phyloP scores from a whole-genome alignment of 2,888 invertebrate species.

The Brenthis ino region DNA sequence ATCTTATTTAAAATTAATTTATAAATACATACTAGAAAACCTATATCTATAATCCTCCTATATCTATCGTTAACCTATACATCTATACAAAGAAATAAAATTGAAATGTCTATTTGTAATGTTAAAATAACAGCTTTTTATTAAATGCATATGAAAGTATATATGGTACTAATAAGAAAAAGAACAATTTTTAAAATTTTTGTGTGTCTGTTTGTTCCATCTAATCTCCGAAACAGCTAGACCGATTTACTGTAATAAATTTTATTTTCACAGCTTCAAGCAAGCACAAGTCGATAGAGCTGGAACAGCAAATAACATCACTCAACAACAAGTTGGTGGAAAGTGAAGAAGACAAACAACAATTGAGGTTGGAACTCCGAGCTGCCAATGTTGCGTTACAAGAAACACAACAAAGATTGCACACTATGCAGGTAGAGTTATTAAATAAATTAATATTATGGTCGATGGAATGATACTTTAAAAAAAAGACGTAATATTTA shows the following conservation, averaged over 20 bases:
- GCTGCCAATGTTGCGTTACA: conserved; percentile 69
- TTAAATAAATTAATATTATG: not conserved
- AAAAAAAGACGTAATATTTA: not conserved
- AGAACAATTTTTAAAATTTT: no score
- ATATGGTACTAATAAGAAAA: no score
- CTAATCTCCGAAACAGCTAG: no score
- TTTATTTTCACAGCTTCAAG: conserved; percentile 58
- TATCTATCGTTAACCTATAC: no score
- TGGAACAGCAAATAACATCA: conserved; percentile 65
- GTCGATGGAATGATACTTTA: not conserved
- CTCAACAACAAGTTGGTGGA: conserved; percentile 59
- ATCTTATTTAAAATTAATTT: no score
- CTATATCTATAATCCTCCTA: no score
- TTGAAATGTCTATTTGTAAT: no score
- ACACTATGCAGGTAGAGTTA: conserved; percentile 63
- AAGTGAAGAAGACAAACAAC: conserved; percentile 68
- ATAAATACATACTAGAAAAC: no score
- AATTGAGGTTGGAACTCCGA: conserved; percentile 66
- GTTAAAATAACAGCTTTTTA: no score
- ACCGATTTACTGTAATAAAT: not conserved
- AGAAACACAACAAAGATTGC: conserved; percentile 72
- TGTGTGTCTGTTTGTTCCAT: no score
- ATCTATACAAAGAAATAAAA: no score
- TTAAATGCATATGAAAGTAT: no score
- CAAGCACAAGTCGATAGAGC: conserved; percentile 69